Evolutionary conservation across 1,140 invertebrate genomes (phyloP).

Genomic region (Meteorus sp.): DNA sequence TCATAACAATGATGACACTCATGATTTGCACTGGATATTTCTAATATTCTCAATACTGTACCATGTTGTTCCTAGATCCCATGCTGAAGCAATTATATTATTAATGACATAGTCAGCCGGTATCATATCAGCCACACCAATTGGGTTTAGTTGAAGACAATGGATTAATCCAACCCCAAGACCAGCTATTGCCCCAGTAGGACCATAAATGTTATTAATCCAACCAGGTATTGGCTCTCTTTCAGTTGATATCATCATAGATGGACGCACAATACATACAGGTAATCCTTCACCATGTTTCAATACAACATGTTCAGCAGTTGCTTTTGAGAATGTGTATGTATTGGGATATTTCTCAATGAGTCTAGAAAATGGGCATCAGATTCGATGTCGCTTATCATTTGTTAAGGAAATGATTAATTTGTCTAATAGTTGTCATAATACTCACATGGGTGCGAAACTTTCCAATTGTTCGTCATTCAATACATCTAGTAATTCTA

Average conservation of each 20-base stretch:
- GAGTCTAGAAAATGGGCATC: conserved; percentile 56
- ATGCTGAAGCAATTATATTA: conserved; percentile 74
- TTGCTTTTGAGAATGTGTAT: conserved; percentile 82
- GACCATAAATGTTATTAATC: conserved; percentile 81
- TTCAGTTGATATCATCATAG: conserved; percentile 74
- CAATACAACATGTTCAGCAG: conserved; percentile 74
- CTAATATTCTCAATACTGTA: background rate
- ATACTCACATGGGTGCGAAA: conserved; percentile 52
- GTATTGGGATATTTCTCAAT: conserved; percentile 81
- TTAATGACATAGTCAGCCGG: conserved; percentile 88
- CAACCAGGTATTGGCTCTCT: conserved; percentile 72
- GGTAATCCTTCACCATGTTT: conserved; percentile 72
- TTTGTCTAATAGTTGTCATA: background rate
- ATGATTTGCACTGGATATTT: background rate
- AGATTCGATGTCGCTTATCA: background rate
- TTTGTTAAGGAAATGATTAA: background rate
- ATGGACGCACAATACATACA: conserved; percentile 70
- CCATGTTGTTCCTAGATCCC: conserved; percentile 53
- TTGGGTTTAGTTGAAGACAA: conserved; percentile 66
- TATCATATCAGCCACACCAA: conserved; percentile 77
- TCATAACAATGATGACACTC: background rate
- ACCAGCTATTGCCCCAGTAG: conserved; percentile 65
- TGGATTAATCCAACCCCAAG: conserved; percentile 75
- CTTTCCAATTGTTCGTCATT: conserved; percentile 47
- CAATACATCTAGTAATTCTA: conserved; percentile 50